phyloP scores from a whole-genome alignment of 1,140 invertebrate genomes.

The Diorhabda sublineata region DNA sequence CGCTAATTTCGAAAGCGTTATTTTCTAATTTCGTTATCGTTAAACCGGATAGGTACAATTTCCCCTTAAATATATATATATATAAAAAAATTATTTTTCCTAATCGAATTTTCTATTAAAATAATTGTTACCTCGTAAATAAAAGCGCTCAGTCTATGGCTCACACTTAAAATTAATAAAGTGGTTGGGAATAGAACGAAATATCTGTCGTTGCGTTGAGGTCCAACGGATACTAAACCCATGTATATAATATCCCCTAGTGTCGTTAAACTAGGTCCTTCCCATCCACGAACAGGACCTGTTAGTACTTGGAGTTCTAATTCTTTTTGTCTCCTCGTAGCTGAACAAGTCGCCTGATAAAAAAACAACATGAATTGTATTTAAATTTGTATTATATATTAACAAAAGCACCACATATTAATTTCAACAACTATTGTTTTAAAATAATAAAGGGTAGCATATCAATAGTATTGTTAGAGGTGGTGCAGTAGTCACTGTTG shows the following conservation, averaged over 20 bases:
- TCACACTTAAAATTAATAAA: conserved; percentile 86
- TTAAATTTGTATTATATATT: too few relatives aligned
- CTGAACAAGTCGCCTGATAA: conserved; percentile 73
- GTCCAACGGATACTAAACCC: conserved; percentile 80
- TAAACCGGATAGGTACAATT: conserved; percentile 82
- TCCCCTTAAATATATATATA: conserved; percentile 63
- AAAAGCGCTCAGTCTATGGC: conserved; percentile 88
- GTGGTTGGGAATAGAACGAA: conserved; percentile 87
- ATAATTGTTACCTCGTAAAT: conserved; percentile 77
- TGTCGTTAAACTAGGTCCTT: conserved; percentile 76
- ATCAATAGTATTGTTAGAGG: too few relatives aligned
- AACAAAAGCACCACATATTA: too few relatives aligned
- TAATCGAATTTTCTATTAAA: conserved; percentile 1
- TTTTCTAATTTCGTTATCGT: conserved; percentile 73
- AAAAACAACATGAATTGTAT: background rate
- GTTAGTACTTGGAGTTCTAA: conserved; percentile 91
- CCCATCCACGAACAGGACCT: conserved; percentile 89
- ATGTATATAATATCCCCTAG: conserved; percentile 79
- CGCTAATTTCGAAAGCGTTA: conserved; percentile 87
- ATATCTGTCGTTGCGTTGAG: conserved; percentile 79
- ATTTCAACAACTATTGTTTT: too few relatives aligned
- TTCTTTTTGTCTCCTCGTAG: conserved; percentile 89
- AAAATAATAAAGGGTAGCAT: too few relatives aligned
- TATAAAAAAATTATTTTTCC: background rate
- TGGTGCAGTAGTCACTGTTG: too few relatives aligned